phyloP scores from a whole-genome alignment of 2,113 vertebrate genomes.

The Monarcha castaneiventris region DNA sequence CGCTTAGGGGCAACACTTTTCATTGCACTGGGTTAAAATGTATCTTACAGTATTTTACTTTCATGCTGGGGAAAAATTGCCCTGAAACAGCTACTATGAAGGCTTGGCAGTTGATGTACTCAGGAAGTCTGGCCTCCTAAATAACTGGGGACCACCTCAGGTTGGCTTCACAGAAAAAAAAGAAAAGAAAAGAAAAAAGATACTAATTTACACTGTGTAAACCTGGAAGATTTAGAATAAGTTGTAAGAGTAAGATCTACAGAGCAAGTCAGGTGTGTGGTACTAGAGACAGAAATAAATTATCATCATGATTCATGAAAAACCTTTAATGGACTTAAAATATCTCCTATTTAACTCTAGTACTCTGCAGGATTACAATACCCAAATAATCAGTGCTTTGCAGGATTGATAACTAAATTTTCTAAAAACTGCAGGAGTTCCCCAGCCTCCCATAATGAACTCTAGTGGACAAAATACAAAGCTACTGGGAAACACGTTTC shows the following conservation, averaged over 20 bases:
- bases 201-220: not conserved
- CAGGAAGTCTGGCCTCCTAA: not conserved
- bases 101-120: not conserved
- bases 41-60: not conserved
- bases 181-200: not conserved
- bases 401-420: not conserved
- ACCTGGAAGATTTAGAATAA: not conserved
- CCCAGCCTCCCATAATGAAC: not conserved
- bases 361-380: not conserved
- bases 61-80: not conserved
- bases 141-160: not conserved
- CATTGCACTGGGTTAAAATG: not conserved
- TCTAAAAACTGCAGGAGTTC: not conserved
- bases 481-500: not conserved
- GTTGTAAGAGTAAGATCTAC: not conserved
- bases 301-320: not conserved
- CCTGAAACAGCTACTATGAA: not conserved
- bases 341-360: constrained; percentile 1
- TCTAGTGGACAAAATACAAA: not conserved
- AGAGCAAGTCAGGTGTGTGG: not conserved
- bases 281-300: constrained; percentile 14
- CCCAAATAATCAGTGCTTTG: not conserved
- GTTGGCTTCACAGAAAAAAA: not conserved
- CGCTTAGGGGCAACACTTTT: not conserved
- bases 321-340: constrained; percentile 35